phyloP scores from a whole-genome alignment of 1,140 invertebrate genomes.

The Harpegnathos saltator region DNA sequence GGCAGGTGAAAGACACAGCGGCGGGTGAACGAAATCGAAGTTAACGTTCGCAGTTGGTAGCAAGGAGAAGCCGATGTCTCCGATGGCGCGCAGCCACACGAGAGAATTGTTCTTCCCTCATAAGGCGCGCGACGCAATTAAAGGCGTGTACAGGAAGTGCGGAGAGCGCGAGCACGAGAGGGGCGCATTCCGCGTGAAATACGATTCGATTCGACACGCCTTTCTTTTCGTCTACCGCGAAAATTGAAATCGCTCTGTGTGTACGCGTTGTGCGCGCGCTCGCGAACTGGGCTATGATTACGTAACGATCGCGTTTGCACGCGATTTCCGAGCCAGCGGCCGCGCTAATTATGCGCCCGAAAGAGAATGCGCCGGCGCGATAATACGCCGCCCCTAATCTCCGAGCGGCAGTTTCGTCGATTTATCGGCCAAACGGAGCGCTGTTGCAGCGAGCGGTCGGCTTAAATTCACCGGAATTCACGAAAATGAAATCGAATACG shows the following conservation, averaged over 20 bases:
- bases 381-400: conserved; percentile 9
- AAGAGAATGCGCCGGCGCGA: conserved; percentile 53
- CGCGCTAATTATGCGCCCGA: conserved; percentile 23
- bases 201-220: conserved; percentile 29
- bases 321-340: conserved; percentile 18
- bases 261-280: not conserved
- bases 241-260: conserved; percentile 33
- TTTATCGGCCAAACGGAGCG: not conserved
- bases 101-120: not conserved
- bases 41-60: not conserved
- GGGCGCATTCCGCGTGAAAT: conserved; percentile 6
- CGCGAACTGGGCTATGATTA: conserved; percentile 61
- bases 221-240: conserved; percentile 40
- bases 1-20: too few relatives aligned
- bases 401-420: not conserved
- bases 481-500: too few relatives aligned
- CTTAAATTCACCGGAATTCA: too few relatives aligned
- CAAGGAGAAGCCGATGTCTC: not conserved
- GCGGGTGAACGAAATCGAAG: not conserved
- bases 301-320: conserved; percentile 51
- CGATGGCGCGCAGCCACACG: too few relatives aligned
- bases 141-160: not conserved
- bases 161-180: conserved; percentile 10
- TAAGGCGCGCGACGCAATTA: not conserved
- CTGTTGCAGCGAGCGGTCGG: not conserved